These are phyloP conservation scores for Phoenicopterus ruber DNA, from an alignment of 2,113 vertebrate species.

Conservation along the genomic window DNA sequence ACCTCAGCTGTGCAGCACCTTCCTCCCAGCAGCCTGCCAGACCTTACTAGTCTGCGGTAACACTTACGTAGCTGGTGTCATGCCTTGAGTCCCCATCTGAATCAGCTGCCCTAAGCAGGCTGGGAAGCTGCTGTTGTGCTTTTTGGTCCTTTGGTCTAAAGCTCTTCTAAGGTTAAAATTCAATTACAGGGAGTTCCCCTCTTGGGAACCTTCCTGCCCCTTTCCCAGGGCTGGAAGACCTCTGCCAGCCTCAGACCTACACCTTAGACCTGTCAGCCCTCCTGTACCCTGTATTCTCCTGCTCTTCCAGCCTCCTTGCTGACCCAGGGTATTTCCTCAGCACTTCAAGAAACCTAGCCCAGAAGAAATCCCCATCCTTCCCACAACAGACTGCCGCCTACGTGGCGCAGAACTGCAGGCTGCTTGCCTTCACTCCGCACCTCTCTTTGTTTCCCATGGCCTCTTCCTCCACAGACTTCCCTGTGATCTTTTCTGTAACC, in stretches of 20 bases:
- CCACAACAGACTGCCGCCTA: background rate
- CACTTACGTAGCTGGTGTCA: background rate
- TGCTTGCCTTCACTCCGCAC: background rate
- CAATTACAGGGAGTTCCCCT: background rate
- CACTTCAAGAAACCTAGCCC: background rate
- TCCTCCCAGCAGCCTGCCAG: background rate
- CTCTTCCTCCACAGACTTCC: background rate
- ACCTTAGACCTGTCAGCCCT: background rate
- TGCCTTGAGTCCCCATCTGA: background rate
- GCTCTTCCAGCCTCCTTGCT: background rate
- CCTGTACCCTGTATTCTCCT: background rate
- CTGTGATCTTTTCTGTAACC: background rate
- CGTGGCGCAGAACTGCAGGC: background rate
- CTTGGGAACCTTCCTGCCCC: background rate
- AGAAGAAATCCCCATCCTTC: background rate
- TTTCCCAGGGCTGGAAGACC: background rate
- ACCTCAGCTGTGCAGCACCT: background rate
- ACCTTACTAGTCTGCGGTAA: background rate
- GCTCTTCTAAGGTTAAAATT: background rate
- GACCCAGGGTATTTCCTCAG: background rate
- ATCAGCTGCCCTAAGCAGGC: background rate
- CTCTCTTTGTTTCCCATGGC: background rate
- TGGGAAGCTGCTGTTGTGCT: background rate
- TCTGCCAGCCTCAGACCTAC: background rate
- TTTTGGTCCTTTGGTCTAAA: background rate